Conservation (phyloP, 2,113 vertebrate genomes). For the Macroglossus sobrinus region DNA sequence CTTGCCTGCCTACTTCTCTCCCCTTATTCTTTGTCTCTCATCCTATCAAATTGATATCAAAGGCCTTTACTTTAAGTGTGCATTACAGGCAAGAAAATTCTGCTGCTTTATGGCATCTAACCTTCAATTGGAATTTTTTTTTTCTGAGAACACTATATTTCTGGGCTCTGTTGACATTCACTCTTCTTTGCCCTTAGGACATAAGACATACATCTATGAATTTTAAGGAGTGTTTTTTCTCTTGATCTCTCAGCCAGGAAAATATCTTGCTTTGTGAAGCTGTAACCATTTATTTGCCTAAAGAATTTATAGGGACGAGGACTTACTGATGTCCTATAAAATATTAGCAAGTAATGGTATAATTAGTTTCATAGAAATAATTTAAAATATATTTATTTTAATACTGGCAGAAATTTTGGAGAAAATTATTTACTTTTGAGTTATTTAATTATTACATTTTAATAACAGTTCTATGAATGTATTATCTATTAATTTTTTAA, state of each 20-base stretch:
- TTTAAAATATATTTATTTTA: neutral
- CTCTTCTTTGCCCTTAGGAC: neutral
- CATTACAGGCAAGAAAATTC: accelerated
- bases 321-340: neutral
- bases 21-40: neutral
- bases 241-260: constrained; percentile 37
- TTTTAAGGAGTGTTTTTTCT: constrained; percentile 24
- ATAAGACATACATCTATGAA: neutral
- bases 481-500: neutral
- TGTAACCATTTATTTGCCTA: neutral
- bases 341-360: neutral
- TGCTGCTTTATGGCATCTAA: neutral
- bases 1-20: no score
- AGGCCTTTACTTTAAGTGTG: neutral
- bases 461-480: neutral
- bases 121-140: neutral
- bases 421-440: neutral
- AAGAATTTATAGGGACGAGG: neutral
- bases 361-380: neutral
- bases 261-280: neutral
- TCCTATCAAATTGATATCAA: neutral
- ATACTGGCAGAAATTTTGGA: neutral
- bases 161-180: neutral
- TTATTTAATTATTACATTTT: constrained; percentile 23
- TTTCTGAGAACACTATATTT: neutral